Base-by-base conservation (phyloP, 2,797 vertebrate species). In the Trematomus bernacchii region DNA sequence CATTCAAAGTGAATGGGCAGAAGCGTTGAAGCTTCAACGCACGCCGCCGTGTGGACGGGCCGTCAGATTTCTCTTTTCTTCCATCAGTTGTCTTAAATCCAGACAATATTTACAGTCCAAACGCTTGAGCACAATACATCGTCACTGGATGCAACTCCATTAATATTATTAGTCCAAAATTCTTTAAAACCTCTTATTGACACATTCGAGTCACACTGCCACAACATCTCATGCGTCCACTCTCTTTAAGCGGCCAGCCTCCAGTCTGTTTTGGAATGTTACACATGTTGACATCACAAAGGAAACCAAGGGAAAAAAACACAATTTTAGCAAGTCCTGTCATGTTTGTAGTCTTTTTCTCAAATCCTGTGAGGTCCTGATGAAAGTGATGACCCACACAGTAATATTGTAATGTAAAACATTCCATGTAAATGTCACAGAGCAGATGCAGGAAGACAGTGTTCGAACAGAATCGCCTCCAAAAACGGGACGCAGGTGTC, bases 201-300 rank as follows among this genome's bases (percentile, higher is more conserved):
- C 60, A 71, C 71, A 37, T 16, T 72, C 48, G 43, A 69, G 42
- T 79, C 78, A 42, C 7, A 19, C 21, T 7, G 48, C 59, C 67
- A 63, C 52, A 48, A 44, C 30, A 53, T 61, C 23, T 82, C 86
- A 73, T 79, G 73, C 70, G 73, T 68, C 76, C 33, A 30, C 43
- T 54, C 63, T 86, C 62, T 55, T 60, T 67, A 55, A 51, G 55
- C 61, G 52, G 60, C 57, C 23, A 50, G 67, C 44, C 58, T 50
- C 51, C 77, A 75, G 87, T 77, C 82, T 77, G 61, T 85, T 75
- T 85, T 84, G 91, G 88, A 92, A 94, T 93, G 89, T 92, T 88
- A 72, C 54, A 71, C 59, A 85, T 44, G 44, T 83, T 66, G 53
- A 83, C 60, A 70, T 76, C 43, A 71, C 44, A 44, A 80, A 79